Conservation (phyloP, 2,113 vertebrate genomes). For the Vulpes ferrilata region DNA sequence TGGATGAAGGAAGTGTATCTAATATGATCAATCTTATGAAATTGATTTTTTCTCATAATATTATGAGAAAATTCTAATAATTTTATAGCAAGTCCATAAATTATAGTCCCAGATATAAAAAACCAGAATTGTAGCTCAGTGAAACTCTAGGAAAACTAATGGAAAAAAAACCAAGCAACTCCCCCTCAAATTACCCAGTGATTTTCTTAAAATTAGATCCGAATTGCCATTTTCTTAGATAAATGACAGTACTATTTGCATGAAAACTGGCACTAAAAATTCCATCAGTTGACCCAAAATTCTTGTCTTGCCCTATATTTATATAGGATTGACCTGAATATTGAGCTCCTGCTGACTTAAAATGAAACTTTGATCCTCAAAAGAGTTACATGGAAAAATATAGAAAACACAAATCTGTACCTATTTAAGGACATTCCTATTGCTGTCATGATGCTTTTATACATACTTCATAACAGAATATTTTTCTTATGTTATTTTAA, state of each 20-base stretch:
- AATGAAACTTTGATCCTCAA: conserved; percentile 79
- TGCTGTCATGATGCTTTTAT: conserved; percentile 70
- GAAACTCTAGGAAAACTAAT: neutral
- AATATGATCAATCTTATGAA: conserved; percentile 6
- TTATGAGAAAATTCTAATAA: too few species aligned
- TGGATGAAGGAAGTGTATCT: neutral
- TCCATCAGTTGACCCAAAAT: conserved; percentile 72
- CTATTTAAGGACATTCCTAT: conserved; percentile 70
- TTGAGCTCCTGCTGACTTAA: conserved; percentile 67
- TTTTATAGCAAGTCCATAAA: conserved; percentile 17
- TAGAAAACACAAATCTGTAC: conserved; percentile 69
- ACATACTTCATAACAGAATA: conserved; percentile 60
- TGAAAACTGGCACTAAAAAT: conserved; percentile 60
- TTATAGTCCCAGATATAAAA: conserved; percentile 16
- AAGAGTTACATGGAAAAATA: conserved; percentile 49
- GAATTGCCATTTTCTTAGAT: conserved; percentile 31
- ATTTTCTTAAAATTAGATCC: neutral
- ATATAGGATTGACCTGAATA: conserved; percentile 61
- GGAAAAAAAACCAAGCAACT: conserved; percentile 22
- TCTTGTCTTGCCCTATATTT: conserved; percentile 63
- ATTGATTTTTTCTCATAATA: neutral
- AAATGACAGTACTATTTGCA: conserved; percentile 30
- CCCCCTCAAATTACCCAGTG: neutral
- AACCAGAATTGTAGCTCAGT: neutral
- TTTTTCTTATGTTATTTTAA: conserved; percentile 79